Percentiles rank a stretch among this genome's conserved stretches.
phyloP scores from a whole-genome alignment of 2,888 invertebrate genomes.

The Carterocephalus palaemon region DNA sequence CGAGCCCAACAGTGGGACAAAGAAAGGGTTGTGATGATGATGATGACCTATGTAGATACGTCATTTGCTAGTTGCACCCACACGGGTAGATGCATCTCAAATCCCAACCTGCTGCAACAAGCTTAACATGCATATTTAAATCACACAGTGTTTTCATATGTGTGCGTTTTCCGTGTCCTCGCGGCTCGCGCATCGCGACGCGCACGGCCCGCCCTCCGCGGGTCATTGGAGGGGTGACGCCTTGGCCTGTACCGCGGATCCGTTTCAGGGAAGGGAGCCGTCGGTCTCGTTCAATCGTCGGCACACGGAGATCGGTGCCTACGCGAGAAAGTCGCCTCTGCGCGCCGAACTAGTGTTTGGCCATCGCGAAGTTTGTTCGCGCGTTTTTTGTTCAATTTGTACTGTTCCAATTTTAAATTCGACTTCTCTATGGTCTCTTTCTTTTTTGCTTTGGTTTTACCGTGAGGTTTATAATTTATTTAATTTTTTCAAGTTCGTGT shows the following conservation, averaged over 20 bases:
- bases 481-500: too few species aligned
- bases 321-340: slow-evolving; percentile 10
- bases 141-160: slow-evolving; percentile 5
- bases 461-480: too few species aligned
- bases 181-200: slow-evolving; percentile 8
- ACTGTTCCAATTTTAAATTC: background rate
- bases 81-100: background rate
- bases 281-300: too few species aligned
- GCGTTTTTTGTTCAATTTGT: too few species aligned
- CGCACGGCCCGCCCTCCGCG: slow-evolving; percentile 5
- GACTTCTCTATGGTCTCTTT: too few species aligned
- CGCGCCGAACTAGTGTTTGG: slow-evolving; percentile 13
- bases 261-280: too few species aligned
- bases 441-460: background rate
- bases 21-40: too few species aligned
- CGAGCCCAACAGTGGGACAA: too few species aligned
- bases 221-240: slow-evolving; percentile 16
- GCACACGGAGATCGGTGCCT: background rate
- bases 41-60: background rate
- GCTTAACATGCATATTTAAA: slow-evolving; percentile 5
- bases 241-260: background rate
- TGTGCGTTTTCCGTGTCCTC: slow-evolving; percentile 14
- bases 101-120: slow-evolving; percentile 17
- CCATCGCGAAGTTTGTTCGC: slow-evolving; percentile 3
- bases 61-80: background rate